A percentile compares a stretch with the other conserved stretches of the same genome.
Evolutionary conservation across 2,797 vertebrate genomes (phyloP).

Genomic region (Cryptoprocta ferox): DNA sequence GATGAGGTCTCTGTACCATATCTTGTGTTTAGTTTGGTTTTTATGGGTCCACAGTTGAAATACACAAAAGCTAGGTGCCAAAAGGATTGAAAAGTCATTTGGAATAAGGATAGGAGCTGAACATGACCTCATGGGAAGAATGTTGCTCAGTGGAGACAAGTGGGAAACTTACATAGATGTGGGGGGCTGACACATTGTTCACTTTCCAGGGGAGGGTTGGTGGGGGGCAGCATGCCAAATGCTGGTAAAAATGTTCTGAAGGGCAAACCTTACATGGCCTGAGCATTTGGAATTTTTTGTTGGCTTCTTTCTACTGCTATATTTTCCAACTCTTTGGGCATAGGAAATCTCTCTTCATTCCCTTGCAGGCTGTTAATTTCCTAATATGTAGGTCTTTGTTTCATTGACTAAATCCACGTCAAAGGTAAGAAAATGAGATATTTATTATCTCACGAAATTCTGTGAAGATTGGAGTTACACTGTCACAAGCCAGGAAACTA

Average conservation of each 20-base stretch:
- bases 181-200: background rate
- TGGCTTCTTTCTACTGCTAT: background rate
- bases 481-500: background rate
- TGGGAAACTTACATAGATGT: background rate
- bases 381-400: slow-evolving; percentile 15
- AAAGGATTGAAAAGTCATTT: slow-evolving; percentile 60
- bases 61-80: background rate
- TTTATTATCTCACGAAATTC: background rate
- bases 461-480: background rate
- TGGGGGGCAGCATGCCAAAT: background rate
- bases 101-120: slow-evolving; percentile 36
- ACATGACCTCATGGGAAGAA: slow-evolving; percentile 33
- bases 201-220: background rate
- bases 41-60: slow-evolving; percentile 39
- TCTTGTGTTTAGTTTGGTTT: slow-evolving; percentile 50
- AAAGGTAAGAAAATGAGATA: slow-evolving; percentile 11
- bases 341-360: slow-evolving; percentile 21
- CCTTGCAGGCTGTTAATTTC: background rate
- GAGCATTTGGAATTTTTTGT: slow-evolving; percentile 29
- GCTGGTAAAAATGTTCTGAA: slow-evolving; percentile 6
- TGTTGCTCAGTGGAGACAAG: background rate
- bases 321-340: slow-evolving; percentile 12
- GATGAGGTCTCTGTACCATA: background rate
- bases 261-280: background rate
- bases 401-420: slow-evolving; percentile 4